These are phyloP conservation scores for Pteronotus mesoamericanus DNA, from an alignment of 2,797 vertebrate genomes.

Conservation along the genomic window DNA sequence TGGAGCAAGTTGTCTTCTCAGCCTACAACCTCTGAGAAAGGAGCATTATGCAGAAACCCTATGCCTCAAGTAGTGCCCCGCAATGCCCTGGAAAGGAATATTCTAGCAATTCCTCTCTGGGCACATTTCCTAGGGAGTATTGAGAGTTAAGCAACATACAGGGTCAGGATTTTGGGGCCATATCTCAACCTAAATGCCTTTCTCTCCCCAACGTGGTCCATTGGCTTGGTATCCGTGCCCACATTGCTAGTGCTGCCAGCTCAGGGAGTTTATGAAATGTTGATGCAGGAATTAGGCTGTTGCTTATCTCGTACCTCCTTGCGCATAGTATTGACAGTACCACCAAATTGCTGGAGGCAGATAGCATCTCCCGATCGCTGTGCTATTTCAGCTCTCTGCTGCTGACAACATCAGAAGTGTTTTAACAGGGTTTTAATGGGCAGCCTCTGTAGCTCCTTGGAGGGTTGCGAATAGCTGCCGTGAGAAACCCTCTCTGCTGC, in stretches of 20 bases:
- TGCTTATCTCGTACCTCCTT: constrained; percentile 96
- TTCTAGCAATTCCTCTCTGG: background rate
- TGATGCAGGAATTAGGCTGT: constrained; percentile 98
- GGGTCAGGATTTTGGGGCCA: constrained; percentile 56
- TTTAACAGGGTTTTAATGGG: constrained; percentile 99
- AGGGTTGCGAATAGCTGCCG: constrained; percentile 93
- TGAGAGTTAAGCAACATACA: constrained; percentile 29
- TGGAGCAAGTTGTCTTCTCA: background rate
- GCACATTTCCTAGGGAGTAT: constrained; percentile 1
- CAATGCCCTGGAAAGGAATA: background rate
- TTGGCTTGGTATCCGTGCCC: constrained; percentile 76
- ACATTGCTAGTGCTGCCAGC: constrained; percentile 78
- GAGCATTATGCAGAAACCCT: background rate
- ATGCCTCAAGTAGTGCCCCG: background rate
- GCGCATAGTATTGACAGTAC: constrained; percentile 98
- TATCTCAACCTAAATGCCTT: constrained; percentile 78
- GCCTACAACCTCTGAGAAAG: background rate
- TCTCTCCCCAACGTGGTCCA: constrained; percentile 81
- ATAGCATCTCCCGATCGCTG: constrained; percentile 86
- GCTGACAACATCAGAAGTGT: constrained; percentile 99
- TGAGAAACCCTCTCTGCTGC: constrained; percentile 85
- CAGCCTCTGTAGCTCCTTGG: constrained; percentile 87
- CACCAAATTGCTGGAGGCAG: constrained; percentile 88
- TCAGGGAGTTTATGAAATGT: constrained; percentile 93
- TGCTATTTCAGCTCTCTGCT: constrained; percentile 89